Percentiles rank a stretch among this genome's conserved stretches.
phyloP scores from a whole-genome alignment of 2,113 vertebrate species.

The Ellobius talpinus region DNA sequence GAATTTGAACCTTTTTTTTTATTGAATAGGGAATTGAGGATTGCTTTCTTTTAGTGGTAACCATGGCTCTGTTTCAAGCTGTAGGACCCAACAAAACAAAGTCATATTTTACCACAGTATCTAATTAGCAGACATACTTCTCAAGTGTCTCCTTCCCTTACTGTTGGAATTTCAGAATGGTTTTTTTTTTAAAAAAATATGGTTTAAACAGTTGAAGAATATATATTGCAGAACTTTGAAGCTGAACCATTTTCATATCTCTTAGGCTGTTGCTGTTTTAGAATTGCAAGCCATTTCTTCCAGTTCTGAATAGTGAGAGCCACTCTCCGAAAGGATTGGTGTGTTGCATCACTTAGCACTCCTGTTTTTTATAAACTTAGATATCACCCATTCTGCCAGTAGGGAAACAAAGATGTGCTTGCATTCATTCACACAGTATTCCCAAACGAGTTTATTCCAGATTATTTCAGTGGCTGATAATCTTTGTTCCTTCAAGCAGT shows the following conservation, averaged over 20 bases:
- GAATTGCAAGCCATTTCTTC: slow-evolving; percentile 14
- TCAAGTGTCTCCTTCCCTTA: slow-evolving; percentile 8
- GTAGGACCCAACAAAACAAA: slow-evolving; percentile 58
- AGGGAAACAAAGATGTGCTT: not conserved
- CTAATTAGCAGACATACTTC: slow-evolving; percentile 57
- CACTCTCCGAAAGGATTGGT: slow-evolving; percentile 8
- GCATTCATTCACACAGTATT: slow-evolving; percentile 25
- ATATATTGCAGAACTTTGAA: not conserved
- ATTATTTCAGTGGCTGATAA: slow-evolving; percentile 48
- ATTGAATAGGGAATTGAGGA: slow-evolving; percentile 74
- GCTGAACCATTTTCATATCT: not conserved
- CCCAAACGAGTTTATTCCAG: slow-evolving; percentile 15
- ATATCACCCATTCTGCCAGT: not conserved
- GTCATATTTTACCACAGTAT: slow-evolving; percentile 56
- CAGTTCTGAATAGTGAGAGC: not conserved
- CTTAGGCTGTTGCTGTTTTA: slow-evolving; percentile 20
- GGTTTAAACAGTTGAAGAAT: slow-evolving; percentile 21
- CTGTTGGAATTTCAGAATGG: slow-evolving; percentile 32
- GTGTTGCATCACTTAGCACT: not conserved
- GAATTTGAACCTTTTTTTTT: slow-evolving; percentile 79
- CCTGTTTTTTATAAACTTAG: not conserved
- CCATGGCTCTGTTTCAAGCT: slow-evolving; percentile 57
- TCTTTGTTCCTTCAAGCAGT: slow-evolving; percentile 19
- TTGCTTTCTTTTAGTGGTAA: slow-evolving; percentile 74
- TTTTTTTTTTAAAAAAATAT: not conserved